Conservation (phyloP, 2,888 invertebrate genomes). For the Oegoconia quadripuncta region DNA sequence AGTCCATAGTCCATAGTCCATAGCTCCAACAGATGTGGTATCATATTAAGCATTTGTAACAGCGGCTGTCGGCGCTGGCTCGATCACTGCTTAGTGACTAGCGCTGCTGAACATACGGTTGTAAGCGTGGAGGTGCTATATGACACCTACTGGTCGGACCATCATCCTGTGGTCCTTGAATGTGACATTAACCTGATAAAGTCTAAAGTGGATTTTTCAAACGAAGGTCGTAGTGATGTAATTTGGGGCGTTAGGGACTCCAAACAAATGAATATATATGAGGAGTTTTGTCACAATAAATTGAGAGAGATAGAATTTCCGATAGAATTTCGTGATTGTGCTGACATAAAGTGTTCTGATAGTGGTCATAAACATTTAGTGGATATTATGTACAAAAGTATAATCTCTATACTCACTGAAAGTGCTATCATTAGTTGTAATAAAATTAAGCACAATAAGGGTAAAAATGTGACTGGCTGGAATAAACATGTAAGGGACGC, state of each 20-base stretch:
- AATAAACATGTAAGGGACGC: background rate
- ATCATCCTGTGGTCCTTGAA: background rate
- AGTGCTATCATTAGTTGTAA: background rate
- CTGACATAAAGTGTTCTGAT: background rate
- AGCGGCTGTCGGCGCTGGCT: conserved; percentile 19
- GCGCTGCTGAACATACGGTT: background rate
- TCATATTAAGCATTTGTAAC: too few species aligned
- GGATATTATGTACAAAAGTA: background rate
- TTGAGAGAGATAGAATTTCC: conserved; percentile 4
- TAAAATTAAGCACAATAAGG: background rate
- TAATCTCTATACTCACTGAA: background rate
- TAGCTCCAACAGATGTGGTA: too few species aligned
- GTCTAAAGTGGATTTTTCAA: background rate
- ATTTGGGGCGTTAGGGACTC: conserved; percentile 7
- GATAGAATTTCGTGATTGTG: conserved; percentile 2
- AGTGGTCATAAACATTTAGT: background rate
- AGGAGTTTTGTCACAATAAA: background rate
- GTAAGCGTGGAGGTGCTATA: background rate
- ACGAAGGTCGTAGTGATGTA: background rate
- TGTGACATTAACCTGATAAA: background rate
- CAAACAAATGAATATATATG: conserved; percentile 3
- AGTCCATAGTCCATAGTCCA: too few species aligned
- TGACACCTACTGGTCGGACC: conserved; percentile 7
- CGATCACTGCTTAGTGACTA: conserved; percentile 17
- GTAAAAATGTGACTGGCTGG: background rate